These are phyloP conservation scores for Archocentrus centrarchus DNA, from an alignment of 2,113 vertebrate species.

Conservation along the genomic window DNA sequence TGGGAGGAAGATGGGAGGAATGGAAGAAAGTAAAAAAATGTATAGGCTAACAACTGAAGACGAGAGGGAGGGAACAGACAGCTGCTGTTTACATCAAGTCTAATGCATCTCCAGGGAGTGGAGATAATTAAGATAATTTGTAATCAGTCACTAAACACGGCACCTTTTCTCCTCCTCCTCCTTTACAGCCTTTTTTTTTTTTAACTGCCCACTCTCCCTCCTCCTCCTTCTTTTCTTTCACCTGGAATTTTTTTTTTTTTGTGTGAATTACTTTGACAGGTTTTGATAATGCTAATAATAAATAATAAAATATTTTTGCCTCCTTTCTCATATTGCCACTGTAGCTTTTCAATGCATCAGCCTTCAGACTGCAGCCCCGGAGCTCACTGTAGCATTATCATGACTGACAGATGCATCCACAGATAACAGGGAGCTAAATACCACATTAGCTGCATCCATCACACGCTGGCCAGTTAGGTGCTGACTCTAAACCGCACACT, in stretches of 20 bases:
- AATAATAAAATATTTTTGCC: slow-evolving; percentile 16
- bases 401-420: slow-evolving; percentile 11
- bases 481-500: not conserved
- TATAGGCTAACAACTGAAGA: not conserved
- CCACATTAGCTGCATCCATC: not conserved
- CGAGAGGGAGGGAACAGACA: not conserved
- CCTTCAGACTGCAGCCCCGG: not conserved
- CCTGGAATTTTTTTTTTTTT: not conserved
- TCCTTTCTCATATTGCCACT: not conserved
- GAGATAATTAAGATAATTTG: slow-evolving; percentile 50
- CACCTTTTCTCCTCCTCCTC: not conserved
- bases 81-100: slow-evolving; percentile 33
- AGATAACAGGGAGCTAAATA: slow-evolving; percentile 8
- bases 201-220: not conserved
- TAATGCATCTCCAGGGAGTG: slow-evolving; percentile 32
- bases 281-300: not conserved
- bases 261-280: slow-evolving; percentile 10
- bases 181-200: not conserved
- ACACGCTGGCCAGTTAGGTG: not conserved
- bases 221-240: not conserved
- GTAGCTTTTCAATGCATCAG: not conserved
- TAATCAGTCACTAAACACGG: slow-evolving; percentile 35
- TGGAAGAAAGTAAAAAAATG: not conserved
- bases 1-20: not conserved
- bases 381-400: slow-evolving; percentile 10